Percentiles rank a stretch among this genome's conserved stretches.
Conservation (phyloP, 2,113 vertebrate genomes). For the Rhodinocichla rosea region DNA sequence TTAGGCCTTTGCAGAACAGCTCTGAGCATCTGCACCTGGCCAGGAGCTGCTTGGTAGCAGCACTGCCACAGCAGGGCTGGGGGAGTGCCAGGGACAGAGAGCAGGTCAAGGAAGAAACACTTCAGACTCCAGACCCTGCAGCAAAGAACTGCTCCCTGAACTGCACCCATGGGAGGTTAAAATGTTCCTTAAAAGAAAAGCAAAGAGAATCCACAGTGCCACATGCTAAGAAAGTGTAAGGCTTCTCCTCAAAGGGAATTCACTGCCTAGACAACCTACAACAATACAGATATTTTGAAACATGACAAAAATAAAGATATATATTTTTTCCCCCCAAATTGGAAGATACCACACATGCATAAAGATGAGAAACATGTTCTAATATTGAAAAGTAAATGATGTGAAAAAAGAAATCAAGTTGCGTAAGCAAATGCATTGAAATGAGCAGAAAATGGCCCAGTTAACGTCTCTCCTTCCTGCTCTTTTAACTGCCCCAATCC, state of each 20-base stretch:
- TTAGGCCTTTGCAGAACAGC: background rate
- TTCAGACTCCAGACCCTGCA: background rate
- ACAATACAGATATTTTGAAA: background rate
- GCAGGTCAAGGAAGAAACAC: background rate
- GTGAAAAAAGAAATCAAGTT: background rate
- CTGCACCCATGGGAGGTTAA: background rate
- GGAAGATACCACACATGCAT: background rate
- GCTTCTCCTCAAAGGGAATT: background rate
- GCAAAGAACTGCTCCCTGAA: background rate
- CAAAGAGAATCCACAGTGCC: background rate
- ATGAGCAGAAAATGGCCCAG: background rate
- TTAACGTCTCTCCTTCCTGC: background rate
- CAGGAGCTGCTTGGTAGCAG: background rate
- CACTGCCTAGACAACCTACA: background rate
- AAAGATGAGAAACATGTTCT: background rate
- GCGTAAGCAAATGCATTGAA: background rate
- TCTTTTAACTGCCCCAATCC: background rate
- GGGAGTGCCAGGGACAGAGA: background rate
- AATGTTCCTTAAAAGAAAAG: background rate
- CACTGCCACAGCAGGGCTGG: background rate
- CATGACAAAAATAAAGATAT: background rate
- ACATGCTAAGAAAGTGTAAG: background rate
- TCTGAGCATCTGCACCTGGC: background rate
- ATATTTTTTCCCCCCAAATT: accelerated
- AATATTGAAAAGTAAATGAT: background rate